Conservation (phyloP, 64 coral and sea anemone genomes). For the Montipora efflorescens region DNA sequence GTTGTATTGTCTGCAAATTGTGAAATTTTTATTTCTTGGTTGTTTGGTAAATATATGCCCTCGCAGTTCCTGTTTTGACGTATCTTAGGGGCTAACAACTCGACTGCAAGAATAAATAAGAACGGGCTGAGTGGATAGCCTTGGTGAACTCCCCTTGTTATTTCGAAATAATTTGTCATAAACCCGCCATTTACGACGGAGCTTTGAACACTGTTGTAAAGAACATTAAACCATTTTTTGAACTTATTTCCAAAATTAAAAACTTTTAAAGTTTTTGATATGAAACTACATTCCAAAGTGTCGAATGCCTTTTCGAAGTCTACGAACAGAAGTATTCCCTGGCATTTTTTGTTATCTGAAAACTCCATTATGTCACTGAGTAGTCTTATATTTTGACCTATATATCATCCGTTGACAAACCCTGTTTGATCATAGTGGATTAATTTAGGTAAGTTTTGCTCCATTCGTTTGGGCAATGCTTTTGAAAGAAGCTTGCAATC, state of each 20-base stretch:
- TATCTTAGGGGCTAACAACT: background rate
- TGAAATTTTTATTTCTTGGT: background rate
- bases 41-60: background rate
- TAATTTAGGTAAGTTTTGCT: constrained; percentile 40
- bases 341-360: background rate
- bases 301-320: constrained; percentile 64
- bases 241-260: constrained; percentile 36
- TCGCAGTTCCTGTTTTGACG: background rate
- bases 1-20: constrained; percentile 6
- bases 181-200: constrained; percentile 15
- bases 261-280: background rate
- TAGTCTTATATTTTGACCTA: constrained; percentile 47
- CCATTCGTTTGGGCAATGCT: constrained; percentile 36
- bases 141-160: constrained; percentile 5
- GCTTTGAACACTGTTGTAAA: constrained; percentile 7
- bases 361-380: constrained; percentile 37
- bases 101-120: constrained; percentile 13
- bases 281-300: constrained; percentile 26
- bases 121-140: background rate
- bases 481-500: background rate
- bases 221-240: background rate
- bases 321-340: constrained; percentile 5
- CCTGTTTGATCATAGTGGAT: constrained; percentile 35
- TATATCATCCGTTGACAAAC: background rate
- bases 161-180: background rate